Percentiles rank a stretch among this genome's conserved stretches.
These are phyloP conservation scores for Coreoperca whiteheadi DNA, from an alignment of 2,113 vertebrate species.

Conservation along the genomic window DNA sequence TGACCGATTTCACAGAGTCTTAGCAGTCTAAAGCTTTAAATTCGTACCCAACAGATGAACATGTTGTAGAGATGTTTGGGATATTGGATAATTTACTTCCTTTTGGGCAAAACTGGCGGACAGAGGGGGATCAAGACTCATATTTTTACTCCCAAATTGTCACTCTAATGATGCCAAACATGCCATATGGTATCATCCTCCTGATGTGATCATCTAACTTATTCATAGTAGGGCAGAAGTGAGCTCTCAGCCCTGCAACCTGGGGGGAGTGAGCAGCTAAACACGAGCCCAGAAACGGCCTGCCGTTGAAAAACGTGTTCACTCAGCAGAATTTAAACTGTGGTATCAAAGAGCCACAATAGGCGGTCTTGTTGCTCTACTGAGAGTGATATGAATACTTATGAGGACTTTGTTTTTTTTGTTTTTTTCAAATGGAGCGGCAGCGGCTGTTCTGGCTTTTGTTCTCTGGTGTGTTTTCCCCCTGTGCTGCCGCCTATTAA, in stretches of 20 bases:
- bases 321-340: slow-evolving; percentile 54
- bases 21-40: background rate
- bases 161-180: slow-evolving; percentile 35
- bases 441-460: slow-evolving; percentile 60
- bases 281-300: slow-evolving; percentile 1
- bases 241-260: slow-evolving; percentile 23
- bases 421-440: slow-evolving; percentile 11
- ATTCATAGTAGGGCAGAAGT: slow-evolving; percentile 28
- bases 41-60: background rate
- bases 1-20: background rate
- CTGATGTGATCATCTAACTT: slow-evolving; percentile 31
- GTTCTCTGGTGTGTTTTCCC: slow-evolving; percentile 60
- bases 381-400: slow-evolving; percentile 68
- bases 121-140: slow-evolving; percentile 1
- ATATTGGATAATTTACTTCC: slow-evolving; percentile 25
- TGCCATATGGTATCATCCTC: slow-evolving; percentile 39
- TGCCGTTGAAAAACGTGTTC: slow-evolving; percentile 40
- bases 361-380: slow-evolving; percentile 48
- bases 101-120: slow-evolving; percentile 41
- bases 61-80: background rate
- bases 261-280: background rate
- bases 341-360: slow-evolving; percentile 51
- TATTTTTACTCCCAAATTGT: slow-evolving; percentile 41
- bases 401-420: slow-evolving; percentile 31
- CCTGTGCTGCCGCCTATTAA: slow-evolving; percentile 42